Evolutionary conservation across 1,140 invertebrate species (phyloP).

Genomic region (Callitettix versicolor): DNA sequence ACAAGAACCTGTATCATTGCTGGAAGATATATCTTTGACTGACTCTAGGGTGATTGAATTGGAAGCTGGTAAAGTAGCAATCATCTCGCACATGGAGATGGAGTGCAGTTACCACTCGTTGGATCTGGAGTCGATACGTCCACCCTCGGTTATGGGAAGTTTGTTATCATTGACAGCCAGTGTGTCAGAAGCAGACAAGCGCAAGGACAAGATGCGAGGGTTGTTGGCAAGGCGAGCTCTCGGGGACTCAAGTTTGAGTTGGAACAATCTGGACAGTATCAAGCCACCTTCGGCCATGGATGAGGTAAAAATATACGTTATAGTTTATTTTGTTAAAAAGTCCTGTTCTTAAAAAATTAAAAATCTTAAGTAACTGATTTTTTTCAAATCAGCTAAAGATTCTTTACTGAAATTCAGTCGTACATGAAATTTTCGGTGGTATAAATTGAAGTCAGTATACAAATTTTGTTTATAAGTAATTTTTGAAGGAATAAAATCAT

Average conservation of each 20-base stretch:
- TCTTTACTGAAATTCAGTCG: no score
- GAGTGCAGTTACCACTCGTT: slow-evolving; percentile 37
- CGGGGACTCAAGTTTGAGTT: slow-evolving; percentile 28
- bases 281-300: slow-evolving; percentile 75
- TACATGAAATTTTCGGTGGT: no score
- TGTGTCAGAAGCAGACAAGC: slow-evolving; percentile 32
- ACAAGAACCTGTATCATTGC: not conserved
- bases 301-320: slow-evolving; percentile 35
- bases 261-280: slow-evolving; percentile 61
- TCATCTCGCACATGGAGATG: slow-evolving; percentile 48
- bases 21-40: slow-evolving; percentile 36
- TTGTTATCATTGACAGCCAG: slow-evolving; percentile 48
- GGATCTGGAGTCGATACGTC: slow-evolving; percentile 64
- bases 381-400: no score
- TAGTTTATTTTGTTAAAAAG: not conserved
- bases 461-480: no score
- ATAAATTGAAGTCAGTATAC: no score
- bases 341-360: no score
- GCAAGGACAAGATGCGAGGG: slow-evolving; percentile 24
- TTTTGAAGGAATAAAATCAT: no score
- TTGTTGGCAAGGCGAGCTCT: slow-evolving; percentile 4
- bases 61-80: slow-evolving; percentile 58
- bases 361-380: no score
- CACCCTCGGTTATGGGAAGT: slow-evolving; percentile 64
- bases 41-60: slow-evolving; percentile 57